Evolutionary conservation across 1,140 invertebrate species (phyloP).

Genomic region (Nasonia vitripennis): DNA sequence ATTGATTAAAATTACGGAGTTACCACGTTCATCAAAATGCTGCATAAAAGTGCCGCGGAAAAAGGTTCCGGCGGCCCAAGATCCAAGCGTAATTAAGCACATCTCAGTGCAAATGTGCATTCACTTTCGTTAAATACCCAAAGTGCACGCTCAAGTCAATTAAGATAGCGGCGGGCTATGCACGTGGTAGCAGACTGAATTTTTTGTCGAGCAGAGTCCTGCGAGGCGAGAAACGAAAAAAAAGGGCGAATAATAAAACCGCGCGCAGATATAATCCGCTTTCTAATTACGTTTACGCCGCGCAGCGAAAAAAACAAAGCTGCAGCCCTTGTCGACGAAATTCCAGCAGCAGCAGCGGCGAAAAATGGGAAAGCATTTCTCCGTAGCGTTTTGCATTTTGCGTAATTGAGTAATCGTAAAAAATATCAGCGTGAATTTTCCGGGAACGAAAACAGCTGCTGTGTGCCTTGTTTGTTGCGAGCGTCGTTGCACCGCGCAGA

Average conservation of each 20-base stretch:
- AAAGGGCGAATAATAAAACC: slow-evolving; percentile 10
- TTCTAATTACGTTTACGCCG: slow-evolving; percentile 2
- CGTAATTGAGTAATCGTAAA: neutral
- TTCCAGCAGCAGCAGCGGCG: neutral
- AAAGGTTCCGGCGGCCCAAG: neutral
- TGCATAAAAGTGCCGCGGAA: neutral
- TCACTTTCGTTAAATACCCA: slow-evolving; percentile 1
- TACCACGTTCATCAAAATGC: too few relatives aligned
- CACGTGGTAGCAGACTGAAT: neutral
- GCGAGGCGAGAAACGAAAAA: neutral
- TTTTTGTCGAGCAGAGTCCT: neutral
- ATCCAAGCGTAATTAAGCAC: neutral
- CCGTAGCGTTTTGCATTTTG: too few relatives aligned
- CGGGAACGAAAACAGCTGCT: neutral
- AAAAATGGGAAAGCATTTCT: neutral
- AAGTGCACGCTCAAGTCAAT: slow-evolving; percentile 13
- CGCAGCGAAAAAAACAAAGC: neutral
- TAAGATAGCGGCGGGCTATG: neutral
- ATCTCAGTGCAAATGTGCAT: neutral
- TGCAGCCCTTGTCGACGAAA: too few relatives aligned
- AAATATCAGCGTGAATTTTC: neutral
- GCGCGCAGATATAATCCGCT: slow-evolving; percentile 1
- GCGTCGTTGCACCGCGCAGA: too few relatives aligned
- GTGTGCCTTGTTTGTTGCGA: neutral
- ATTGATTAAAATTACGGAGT: too few relatives aligned